phyloP scores from a whole-genome alignment of 2,113 vertebrate genomes.

The Todiramphus chloris region DNA sequence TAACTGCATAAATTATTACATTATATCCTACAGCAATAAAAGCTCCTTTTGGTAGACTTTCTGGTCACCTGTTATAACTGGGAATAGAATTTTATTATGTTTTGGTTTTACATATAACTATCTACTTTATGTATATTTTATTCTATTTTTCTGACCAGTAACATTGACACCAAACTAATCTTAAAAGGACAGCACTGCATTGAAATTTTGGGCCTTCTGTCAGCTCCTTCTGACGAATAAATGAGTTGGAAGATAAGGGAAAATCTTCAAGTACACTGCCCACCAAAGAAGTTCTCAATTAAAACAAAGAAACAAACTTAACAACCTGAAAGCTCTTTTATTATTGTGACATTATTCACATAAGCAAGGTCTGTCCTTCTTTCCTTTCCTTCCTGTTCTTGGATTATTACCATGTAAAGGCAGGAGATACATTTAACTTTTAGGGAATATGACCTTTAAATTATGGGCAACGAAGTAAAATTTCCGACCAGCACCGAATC shows the following conservation, averaged over 20 bases:
- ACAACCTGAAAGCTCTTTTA: neutral
- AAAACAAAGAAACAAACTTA: neutral
- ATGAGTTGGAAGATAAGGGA: neutral
- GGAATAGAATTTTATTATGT: constrained; percentile 14
- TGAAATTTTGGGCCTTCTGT: neutral
- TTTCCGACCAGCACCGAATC: constrained; percentile 2
- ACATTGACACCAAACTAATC: neutral
- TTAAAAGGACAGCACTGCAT: neutral
- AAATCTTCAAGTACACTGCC: neutral
- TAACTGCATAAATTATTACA: constrained; percentile 63
- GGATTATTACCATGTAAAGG: neutral
- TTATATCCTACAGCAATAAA: constrained; percentile 62
- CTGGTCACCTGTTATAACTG: neutral
- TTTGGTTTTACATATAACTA: constrained; percentile 11
- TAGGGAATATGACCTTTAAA: constrained; percentile 32
- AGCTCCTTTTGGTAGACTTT: neutral
- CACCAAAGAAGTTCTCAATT: neutral
- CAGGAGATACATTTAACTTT: constrained; percentile 40
- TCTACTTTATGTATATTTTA: neutral
- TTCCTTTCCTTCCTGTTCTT: neutral
- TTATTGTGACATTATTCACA: neutral
- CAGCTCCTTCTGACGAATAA: constrained; percentile 2
- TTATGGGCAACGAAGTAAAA: constrained; percentile 28
- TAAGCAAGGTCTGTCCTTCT: neutral
- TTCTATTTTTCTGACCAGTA: neutral